Conservation (phyloP, 2,888 invertebrate species). For the Drosophila macrospina region DNA sequence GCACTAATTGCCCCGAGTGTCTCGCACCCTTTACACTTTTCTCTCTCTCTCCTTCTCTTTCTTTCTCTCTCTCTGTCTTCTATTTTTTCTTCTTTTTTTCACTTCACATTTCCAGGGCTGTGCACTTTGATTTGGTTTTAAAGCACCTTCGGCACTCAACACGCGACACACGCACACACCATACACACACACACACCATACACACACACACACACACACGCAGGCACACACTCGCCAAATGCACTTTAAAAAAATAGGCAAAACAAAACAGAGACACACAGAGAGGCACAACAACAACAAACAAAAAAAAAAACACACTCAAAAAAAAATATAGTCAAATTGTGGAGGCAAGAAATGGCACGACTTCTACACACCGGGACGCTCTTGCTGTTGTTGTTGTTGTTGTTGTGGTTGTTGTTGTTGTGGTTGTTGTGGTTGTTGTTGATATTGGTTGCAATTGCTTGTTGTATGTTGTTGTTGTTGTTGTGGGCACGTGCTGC, state of each 20-base stretch:
- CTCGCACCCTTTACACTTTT: neutral
- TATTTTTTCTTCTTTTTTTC: slow-evolving; percentile 11
- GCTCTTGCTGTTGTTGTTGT: slow-evolving; percentile 17
- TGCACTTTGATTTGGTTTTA: slow-evolving; percentile 65
- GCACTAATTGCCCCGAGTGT: slow-evolving; percentile 9
- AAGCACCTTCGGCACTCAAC: slow-evolving; percentile 51
- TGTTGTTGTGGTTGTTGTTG: slow-evolving; percentile 28
- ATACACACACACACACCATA: slow-evolving; percentile 1
- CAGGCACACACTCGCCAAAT: slow-evolving; percentile 8
- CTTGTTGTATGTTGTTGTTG: slow-evolving; percentile 26
- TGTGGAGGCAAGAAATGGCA: slow-evolving; percentile 26
- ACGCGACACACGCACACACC: slow-evolving; percentile 43
- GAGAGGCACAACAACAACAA: slow-evolving; percentile 15
- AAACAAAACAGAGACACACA: slow-evolving; percentile 29
- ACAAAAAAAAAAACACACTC: slow-evolving; percentile 29
- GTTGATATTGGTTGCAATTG: slow-evolving; percentile 22
- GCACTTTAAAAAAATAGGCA: slow-evolving; percentile 41
- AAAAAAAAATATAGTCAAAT: slow-evolving; percentile 8
- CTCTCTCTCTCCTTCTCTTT: neutral
- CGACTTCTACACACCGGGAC: slow-evolving; percentile 39
- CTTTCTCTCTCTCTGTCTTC: neutral
- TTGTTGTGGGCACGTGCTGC: slow-evolving; percentile 50
- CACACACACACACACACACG: slow-evolving; percentile 25
- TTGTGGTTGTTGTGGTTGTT: slow-evolving; percentile 28
- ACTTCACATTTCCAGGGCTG: slow-evolving; percentile 42